Percentiles rank a stretch among this genome's conserved stretches.
phyloP scores from a whole-genome alignment of 2,113 vertebrate species.

The Isichthys henryi region DNA sequence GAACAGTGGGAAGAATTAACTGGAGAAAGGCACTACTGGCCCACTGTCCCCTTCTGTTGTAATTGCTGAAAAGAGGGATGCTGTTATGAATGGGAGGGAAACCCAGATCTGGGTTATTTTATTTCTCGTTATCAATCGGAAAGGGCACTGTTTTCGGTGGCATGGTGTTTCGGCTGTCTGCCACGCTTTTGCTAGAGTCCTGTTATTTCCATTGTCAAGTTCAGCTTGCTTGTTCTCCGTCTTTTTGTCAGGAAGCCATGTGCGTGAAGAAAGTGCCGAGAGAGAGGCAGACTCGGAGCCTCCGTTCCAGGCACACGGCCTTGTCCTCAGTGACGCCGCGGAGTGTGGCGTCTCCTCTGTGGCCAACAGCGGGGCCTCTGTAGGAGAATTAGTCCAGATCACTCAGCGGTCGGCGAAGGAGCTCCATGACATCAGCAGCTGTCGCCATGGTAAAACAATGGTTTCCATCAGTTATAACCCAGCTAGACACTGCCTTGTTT shows the following conservation, averaged over 20 bases:
- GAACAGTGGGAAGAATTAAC: constrained; percentile 38
- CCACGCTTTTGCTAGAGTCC: background rate
- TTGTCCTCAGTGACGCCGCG: constrained; percentile 35
- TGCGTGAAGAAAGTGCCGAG: constrained; percentile 38
- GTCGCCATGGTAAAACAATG: constrained; percentile 39
- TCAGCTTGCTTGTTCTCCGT: background rate
- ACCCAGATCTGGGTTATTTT: background rate
- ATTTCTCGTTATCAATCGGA: background rate
- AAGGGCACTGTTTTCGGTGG: background rate
- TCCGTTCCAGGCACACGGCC: constrained; percentile 43
- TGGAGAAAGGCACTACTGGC: constrained; percentile 24
- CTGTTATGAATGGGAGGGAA: background rate
- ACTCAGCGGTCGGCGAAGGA: constrained; percentile 40
- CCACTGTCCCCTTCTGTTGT: background rate
- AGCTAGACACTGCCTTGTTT: background rate
- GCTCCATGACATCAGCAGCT: constrained; percentile 34
- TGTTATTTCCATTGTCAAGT: background rate
- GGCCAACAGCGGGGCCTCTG: constrained; percentile 54
- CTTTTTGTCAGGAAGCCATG: constrained; percentile 36
- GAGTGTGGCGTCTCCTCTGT: constrained; percentile 48
- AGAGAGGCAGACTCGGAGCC: constrained; percentile 36
- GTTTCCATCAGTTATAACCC: background rate
- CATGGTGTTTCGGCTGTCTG: background rate
- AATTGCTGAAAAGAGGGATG: background rate
- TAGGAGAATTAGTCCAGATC: constrained; percentile 57